phyloP scores from a whole-genome alignment of 2,113 vertebrate genomes.

The Lasiurus cinereus region DNA sequence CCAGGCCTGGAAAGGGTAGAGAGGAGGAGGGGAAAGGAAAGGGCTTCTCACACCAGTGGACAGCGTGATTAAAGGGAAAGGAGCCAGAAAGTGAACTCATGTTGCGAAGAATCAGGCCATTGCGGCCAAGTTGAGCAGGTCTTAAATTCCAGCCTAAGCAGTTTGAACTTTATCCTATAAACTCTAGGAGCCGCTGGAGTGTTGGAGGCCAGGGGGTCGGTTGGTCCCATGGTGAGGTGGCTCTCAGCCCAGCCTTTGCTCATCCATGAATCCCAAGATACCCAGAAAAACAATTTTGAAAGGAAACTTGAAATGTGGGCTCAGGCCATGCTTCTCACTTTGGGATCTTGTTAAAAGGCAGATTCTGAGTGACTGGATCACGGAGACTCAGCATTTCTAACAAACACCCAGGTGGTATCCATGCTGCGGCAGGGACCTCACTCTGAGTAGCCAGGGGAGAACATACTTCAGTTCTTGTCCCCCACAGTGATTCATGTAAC shows the following conservation, averaged over 20 bases:
- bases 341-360: neutral
- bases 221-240: neutral
- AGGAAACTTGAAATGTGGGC: conserved; percentile 31
- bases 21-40: neutral
- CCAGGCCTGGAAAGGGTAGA: neutral
- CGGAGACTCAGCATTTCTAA: neutral
- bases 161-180: conserved; percentile 71
- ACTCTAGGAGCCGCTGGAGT: neutral
- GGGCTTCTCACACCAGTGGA: neutral
- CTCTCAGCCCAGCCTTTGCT: conserved; percentile 22
- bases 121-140: conserved; percentile 26
- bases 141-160: conserved; percentile 53
- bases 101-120: neutral
- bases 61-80: neutral
- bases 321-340: neutral
- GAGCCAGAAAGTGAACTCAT: neutral
- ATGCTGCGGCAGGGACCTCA: neutral
- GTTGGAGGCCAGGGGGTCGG: neutral
- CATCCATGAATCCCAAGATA: conserved; percentile 10
- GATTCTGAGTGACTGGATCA: neutral
- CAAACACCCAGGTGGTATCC: neutral
- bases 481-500: neutral
- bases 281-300: conserved; percentile 57
- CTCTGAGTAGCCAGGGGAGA: neutral
- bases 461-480: neutral